A percentile compares a stretch with the other conserved stretches of the same genome.
phyloP scores from a whole-genome alignment of 2,797 vertebrate species.

The Pelodytes ibericus region DNA sequence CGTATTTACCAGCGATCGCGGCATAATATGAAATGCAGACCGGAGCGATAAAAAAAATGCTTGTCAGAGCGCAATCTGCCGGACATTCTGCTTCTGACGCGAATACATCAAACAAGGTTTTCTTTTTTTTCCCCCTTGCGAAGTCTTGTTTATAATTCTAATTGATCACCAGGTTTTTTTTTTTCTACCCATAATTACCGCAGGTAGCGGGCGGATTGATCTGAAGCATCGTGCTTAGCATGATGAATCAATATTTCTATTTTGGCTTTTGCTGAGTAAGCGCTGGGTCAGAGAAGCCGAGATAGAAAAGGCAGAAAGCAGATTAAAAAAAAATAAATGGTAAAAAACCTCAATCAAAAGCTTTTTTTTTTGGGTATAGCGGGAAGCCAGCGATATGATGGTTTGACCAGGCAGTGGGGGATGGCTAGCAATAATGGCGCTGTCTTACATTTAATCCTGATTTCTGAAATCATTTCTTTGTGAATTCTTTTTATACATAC shows the following conservation, averaged over 20 bases:
- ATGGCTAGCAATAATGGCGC: too few relatives aligned
- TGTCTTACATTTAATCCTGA: too few relatives aligned
- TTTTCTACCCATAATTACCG: constrained; percentile 55
- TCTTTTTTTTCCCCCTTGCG: not conserved
- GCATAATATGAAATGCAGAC: constrained; percentile 21
- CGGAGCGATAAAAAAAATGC: constrained; percentile 43
- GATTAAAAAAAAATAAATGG: too few relatives aligned
- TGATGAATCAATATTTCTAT: constrained; percentile 57
- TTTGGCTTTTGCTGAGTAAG: constrained; percentile 64
- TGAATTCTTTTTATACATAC: too few relatives aligned
- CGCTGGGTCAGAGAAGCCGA: constrained; percentile 55
- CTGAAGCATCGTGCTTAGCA: constrained; percentile 59
- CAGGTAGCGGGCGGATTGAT: constrained; percentile 53
- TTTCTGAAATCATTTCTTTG: not conserved
- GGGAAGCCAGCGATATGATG: too few relatives aligned
- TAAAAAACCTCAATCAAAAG: too few relatives aligned
- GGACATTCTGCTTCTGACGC: constrained; percentile 4
- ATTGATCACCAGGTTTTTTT: constrained; percentile 52
- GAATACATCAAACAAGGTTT: constrained; percentile 50
- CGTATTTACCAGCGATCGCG: constrained; percentile 15
- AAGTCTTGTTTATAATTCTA: constrained; percentile 59
- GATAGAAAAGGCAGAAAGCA: too few relatives aligned
- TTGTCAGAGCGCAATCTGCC: constrained; percentile 16
- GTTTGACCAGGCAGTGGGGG: too few relatives aligned
- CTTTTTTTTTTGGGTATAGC: too few relatives aligned